Evolutionary conservation across 2,797 vertebrate genomes (phyloP), one percentile per base, ranked within the genome.

Genomic region (Sebastes vulpes): DNA sequence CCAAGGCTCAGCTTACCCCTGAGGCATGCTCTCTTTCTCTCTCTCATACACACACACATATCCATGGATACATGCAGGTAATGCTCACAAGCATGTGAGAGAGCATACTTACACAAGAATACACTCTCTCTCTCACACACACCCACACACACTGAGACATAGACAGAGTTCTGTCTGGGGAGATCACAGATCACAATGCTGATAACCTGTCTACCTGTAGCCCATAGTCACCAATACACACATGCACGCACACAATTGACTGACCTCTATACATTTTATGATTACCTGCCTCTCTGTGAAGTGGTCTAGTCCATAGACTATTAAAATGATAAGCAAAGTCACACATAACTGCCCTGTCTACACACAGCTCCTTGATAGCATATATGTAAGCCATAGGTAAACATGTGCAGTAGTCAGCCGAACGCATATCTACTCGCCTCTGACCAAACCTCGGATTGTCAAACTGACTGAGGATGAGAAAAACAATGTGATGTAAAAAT

Each of bases 1-100:
- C 77, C 21, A 23, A 82, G 81, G 93, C 92, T 93, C 92, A 81
- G 68, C 82, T 94, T 92, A 90, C 92, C 88, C 86, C 85, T 73
- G 77, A 92, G 93, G 85, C 89, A 85, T 86, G 85, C 77, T 80
- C 81, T 57, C 79, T 65, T 21, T 78, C 70, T 50, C 82, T 6
- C 74, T 72, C 50, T 52, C 50, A 71, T 38, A 54, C 29, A 76
- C 38, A 84, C 80, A 84, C 59, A 77, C 61, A 81, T 2, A 82
- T 42, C 29, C 58, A 83, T 54, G 59, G 21, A 25, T 69, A 79
- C 60, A 82, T 73, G 63, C 79, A 79, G 58, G 72, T 79, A 83
- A 87, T 69, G 61, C 80, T 82, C 58, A 78, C 32, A 76, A 67
- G 54, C 80, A 89, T 57, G 26, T 57, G 70, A 81, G 65, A 79